These are phyloP conservation scores for Caenorhabditis becei DNA, from an alignment of 2,888 invertebrate species.

Conservation along the genomic window DNA sequence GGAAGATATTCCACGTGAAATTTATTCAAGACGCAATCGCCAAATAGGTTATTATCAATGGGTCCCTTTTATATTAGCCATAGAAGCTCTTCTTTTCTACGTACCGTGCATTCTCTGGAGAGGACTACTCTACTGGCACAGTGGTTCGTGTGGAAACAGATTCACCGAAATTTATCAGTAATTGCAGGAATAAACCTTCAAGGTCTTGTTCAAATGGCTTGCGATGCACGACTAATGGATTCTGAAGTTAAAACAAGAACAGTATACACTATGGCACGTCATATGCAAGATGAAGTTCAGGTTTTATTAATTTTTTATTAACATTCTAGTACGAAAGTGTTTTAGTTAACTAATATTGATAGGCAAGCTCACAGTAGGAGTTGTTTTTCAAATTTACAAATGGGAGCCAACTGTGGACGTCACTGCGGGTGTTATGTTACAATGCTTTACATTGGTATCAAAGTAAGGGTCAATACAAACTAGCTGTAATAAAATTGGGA, in stretches of 20 bases:
- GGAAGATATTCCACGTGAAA: slow-evolving; percentile 81
- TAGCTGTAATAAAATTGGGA: background rate
- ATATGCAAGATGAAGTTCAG: slow-evolving; percentile 82
- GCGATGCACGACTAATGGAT: slow-evolving; percentile 81
- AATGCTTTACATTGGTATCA: slow-evolving; percentile 81
- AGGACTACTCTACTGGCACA: slow-evolving; percentile 81
- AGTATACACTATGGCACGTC: slow-evolving; percentile 82
- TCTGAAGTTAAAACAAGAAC: slow-evolving; percentile 81
- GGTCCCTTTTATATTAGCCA: slow-evolving; percentile 82
- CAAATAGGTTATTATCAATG: slow-evolving; percentile 82
- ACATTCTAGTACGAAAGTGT: background rate
- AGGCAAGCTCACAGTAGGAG: slow-evolving; percentile 75
- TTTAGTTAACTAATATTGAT: slow-evolving; percentile 79
- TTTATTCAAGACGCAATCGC: slow-evolving; percentile 81
- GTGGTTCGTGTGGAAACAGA: slow-evolving; percentile 67
- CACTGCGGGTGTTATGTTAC: slow-evolving; percentile 82
- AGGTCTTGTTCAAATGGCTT: slow-evolving; percentile 82
- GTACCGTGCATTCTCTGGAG: slow-evolving; percentile 82
- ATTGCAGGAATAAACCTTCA: slow-evolving; percentile 81
- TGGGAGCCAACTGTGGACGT: slow-evolving; percentile 78
- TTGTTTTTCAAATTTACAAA: slow-evolving; percentile 74
- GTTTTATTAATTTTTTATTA: too few species aligned
- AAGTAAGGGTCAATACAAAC: slow-evolving; percentile 59
- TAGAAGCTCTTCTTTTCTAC: slow-evolving; percentile 81
- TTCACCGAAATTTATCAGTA: background rate